phyloP scores from a whole-genome alignment of 2,797 vertebrate genomes.

The Cebuella pygmaea region DNA sequence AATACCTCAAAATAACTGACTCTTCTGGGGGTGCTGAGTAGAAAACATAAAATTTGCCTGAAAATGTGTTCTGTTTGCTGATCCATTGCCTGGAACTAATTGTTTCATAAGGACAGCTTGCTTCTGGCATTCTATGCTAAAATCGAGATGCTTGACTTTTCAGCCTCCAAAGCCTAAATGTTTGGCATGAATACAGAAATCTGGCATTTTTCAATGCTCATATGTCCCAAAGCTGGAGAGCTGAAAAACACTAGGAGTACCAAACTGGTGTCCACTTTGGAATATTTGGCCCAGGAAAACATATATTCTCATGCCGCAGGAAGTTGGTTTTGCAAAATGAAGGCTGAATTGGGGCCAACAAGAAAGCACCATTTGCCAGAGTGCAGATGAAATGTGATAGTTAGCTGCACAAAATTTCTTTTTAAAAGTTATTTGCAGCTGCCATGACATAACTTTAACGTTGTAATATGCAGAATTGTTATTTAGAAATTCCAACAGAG shows the following conservation, averaged over 20 bases:
- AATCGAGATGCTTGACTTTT: constrained; percentile 52
- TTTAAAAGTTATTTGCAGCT: constrained; percentile 76
- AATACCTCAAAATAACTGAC: neutral
- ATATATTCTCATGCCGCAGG: constrained; percentile 70
- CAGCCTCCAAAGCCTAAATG: constrained; percentile 54
- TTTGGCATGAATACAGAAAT: constrained; percentile 55
- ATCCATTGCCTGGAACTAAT: neutral
- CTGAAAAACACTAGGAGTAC: constrained; percentile 62
- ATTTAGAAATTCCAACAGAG: constrained; percentile 69
- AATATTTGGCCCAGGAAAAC: constrained; percentile 71
- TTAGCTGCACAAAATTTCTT: constrained; percentile 59
- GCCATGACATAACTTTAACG: constrained; percentile 65
- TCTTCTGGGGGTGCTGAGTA: neutral
- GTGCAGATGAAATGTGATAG: constrained; percentile 57
- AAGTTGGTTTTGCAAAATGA: constrained; percentile 76
- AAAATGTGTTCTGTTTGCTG: neutral
- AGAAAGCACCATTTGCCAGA: constrained; percentile 65
- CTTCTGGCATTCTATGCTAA: constrained; percentile 38
- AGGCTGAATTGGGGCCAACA: constrained; percentile 67
- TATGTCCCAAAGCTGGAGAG: constrained; percentile 64
- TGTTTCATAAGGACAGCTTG: constrained; percentile 30
- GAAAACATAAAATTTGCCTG: neutral
- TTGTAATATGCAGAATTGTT: constrained; percentile 73
- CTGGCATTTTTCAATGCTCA: constrained; percentile 61
- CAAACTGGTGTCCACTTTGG: constrained; percentile 75